Evolutionary conservation across 2,888 invertebrate species (phyloP).

Genomic region (Gortyna flavago): DNA sequence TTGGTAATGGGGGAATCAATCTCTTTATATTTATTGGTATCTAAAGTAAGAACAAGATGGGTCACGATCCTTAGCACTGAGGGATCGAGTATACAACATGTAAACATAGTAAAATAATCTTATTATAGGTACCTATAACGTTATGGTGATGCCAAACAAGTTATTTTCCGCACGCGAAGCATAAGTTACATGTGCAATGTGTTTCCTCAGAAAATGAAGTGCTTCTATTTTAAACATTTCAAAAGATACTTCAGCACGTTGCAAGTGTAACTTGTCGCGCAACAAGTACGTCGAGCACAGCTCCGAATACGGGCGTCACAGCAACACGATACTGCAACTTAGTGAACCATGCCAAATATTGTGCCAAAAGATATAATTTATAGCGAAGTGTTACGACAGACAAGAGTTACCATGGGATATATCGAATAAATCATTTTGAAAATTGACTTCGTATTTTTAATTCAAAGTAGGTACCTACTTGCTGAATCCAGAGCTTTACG

Average conservation of each 20-base stretch:
- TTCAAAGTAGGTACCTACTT: constrained; percentile 58
- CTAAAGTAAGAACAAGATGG: neutral
- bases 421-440: constrained; percentile 84
- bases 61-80: neutral
- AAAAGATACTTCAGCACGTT: constrained; percentile 7
- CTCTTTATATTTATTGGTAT: neutral
- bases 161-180: neutral
- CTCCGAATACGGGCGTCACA: constrained; percentile 57
- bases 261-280: neutral
- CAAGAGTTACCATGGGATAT: constrained; percentile 79
- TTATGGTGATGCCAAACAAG: neutral
- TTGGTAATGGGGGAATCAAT: neutral
- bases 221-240: no score
- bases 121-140: neutral
- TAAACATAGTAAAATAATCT: neutral
- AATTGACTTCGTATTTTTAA: constrained; percentile 66
- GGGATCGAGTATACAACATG: neutral
- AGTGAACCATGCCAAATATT: constrained; percentile 81
- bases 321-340: constrained; percentile 51
- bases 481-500: neutral
- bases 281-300: neutral
- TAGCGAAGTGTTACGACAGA: constrained; percentile 67
- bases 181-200: neutral
- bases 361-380: constrained; percentile 83
- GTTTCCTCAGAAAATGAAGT: no score